Evolutionary conservation across 2,888 invertebrate genomes (phyloP).

Genomic region (Hedychridium roseum): DNA sequence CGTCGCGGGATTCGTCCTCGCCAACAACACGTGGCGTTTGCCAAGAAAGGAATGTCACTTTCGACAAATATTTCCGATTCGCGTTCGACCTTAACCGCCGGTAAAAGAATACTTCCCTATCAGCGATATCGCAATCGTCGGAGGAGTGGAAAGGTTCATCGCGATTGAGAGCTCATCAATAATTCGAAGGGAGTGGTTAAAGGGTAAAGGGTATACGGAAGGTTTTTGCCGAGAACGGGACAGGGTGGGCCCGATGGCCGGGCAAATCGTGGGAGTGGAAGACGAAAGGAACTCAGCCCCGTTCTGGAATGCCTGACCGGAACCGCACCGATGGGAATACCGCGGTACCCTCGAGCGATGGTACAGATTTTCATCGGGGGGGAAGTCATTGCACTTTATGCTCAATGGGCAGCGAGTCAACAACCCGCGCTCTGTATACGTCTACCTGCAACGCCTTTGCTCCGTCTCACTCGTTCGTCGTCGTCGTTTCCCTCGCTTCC

Average conservation of each 20-base stretch:
- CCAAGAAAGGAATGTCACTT: conserved; percentile 14
- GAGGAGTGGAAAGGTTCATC: too few species aligned
- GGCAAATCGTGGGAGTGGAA: neutral
- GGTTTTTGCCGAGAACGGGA: conserved; percentile 8
- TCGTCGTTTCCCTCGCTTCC: conserved; percentile 13
- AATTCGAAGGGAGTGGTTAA: too few species aligned
- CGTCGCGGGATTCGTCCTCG: conserved; percentile 1
- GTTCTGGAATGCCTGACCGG: conserved; percentile 23
- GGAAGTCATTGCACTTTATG: conserved; percentile 61
- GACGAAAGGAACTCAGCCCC: neutral
- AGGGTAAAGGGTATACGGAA: too few species aligned
- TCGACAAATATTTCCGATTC: too few species aligned
- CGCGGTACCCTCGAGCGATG: conserved; percentile 35
- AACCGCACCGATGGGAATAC: conserved; percentile 14
- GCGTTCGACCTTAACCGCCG: too few species aligned
- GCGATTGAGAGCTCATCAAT: too few species aligned
- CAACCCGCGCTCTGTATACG: conserved; percentile 46
- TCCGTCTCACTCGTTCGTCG: conserved; percentile 10
- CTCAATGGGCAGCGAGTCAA: conserved; percentile 61
- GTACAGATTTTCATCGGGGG: conserved; percentile 57
- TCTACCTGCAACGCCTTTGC: conserved; percentile 18
- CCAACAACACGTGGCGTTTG: too few species aligned
- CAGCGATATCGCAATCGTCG: too few species aligned
- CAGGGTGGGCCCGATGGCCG: conserved; percentile 2
- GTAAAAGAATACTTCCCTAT: too few species aligned